phyloP scores from a whole-genome alignment of 2,797 vertebrate genomes.

The Mareca penelope region DNA sequence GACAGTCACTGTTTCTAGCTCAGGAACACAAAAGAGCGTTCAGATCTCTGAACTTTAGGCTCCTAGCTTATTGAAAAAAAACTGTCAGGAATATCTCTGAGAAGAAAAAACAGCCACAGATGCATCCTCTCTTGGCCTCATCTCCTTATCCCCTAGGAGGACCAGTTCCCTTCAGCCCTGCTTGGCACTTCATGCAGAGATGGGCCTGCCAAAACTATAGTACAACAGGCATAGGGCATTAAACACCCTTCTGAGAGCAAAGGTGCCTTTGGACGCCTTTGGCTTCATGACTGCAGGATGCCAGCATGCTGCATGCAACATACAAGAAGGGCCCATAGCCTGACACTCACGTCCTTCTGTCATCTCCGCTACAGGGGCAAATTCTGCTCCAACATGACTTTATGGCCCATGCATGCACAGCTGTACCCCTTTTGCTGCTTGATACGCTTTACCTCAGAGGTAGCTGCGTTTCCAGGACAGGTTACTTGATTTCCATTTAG shows the following conservation, averaged over 20 bases:
- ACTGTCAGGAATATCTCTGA: neutral
- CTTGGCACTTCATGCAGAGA: neutral
- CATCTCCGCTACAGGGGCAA: rapidly evolving
- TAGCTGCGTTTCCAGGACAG: neutral
- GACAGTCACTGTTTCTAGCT: neutral
- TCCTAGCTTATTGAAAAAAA: neutral
- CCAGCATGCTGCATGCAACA: neutral
- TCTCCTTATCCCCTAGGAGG: neutral
- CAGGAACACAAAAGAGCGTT: neutral
- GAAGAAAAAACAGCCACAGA: neutral
- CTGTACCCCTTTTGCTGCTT: neutral
- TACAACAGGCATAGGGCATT: rapidly evolving
- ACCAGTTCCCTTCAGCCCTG: neutral
- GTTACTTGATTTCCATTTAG: neutral
- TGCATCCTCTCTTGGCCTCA: neutral
- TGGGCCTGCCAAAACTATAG: neutral
- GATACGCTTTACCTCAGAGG: neutral
- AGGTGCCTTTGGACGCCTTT: neutral
- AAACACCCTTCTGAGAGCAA: neutral
- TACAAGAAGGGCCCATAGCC: neutral
- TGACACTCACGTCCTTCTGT: neutral
- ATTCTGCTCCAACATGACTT: neutral
- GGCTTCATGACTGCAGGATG: neutral
- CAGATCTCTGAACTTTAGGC: neutral
- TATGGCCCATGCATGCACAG: neutral